A percentile compares a stretch with the other conserved stretches of the same genome.
These are phyloP conservation scores for Drosophila parvula DNA, from an alignment of 1,140 invertebrate species.

Conservation along the genomic window DNA sequence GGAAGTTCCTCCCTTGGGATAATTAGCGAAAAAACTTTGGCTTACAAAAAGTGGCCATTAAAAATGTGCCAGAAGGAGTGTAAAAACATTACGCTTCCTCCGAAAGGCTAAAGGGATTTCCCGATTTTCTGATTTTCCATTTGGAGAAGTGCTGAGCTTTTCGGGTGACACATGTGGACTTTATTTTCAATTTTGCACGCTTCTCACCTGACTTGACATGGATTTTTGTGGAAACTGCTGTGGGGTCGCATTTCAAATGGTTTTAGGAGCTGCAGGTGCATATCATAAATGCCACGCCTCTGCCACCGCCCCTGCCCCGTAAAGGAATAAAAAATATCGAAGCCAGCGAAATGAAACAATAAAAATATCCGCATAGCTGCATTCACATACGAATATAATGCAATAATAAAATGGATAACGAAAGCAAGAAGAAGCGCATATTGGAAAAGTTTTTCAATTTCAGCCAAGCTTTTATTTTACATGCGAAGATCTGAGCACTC, in stretches of 20 bases:
- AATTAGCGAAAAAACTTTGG: slow-evolving; percentile 48
- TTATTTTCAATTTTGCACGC: slow-evolving; percentile 36
- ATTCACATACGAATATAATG: slow-evolving; percentile 41
- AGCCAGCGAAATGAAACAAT: slow-evolving; percentile 71
- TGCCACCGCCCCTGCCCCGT: not conserved
- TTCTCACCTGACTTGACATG: slow-evolving; percentile 35
- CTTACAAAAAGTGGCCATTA: slow-evolving; percentile 29
- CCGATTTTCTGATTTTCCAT: not conserved
- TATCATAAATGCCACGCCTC: slow-evolving; percentile 51
- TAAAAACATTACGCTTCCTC: slow-evolving; percentile 4
- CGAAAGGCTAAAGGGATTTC: slow-evolving; percentile 11
- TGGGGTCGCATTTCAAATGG: slow-evolving; percentile 19
- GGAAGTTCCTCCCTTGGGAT: slow-evolving; percentile 28
- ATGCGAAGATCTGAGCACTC: slow-evolving; percentile 70
- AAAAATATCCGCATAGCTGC: slow-evolving; percentile 53
- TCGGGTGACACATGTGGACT: slow-evolving; percentile 23
- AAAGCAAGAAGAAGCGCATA: slow-evolving; percentile 67
- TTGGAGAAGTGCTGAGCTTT: not conserved
- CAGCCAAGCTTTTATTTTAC: slow-evolving; percentile 76
- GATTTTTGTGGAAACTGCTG: slow-evolving; percentile 11
- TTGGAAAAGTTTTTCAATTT: slow-evolving; percentile 82
- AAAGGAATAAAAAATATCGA: slow-evolving; percentile 22
- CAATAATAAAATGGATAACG: slow-evolving; percentile 53
- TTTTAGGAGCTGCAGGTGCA: slow-evolving; percentile 40
- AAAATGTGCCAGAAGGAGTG: slow-evolving; percentile 18